A percentile compares a stretch with the other conserved stretches of the same genome.
phyloP scores from a whole-genome alignment of 2,113 vertebrate genomes.

The Hippopotamus amphibius region DNA sequence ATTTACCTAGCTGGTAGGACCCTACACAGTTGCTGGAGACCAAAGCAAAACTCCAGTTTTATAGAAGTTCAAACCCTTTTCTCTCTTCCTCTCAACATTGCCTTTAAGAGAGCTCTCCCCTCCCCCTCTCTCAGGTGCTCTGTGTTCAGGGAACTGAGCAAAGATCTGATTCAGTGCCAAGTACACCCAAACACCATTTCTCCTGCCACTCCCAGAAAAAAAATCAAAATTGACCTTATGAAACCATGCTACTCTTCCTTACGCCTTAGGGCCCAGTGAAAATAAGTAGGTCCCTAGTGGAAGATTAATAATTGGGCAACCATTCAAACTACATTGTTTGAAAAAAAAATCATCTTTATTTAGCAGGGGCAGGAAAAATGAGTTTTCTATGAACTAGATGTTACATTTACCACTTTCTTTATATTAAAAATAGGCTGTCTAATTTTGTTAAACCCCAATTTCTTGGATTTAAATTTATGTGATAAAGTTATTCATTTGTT shows the following conservation, averaged over 20 bases:
- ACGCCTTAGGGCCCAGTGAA: neutral
- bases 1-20: neutral
- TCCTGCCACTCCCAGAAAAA: neutral
- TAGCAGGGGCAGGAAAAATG: neutral
- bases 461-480: neutral
- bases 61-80: neutral
- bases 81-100: neutral
- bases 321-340: neutral
- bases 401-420: neutral
- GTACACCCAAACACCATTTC: neutral
- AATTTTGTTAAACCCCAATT: neutral
- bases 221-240: neutral
- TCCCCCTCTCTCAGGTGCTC: neutral
- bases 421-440: neutral
- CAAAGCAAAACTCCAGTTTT: neutral
- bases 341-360: neutral
- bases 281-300: neutral
- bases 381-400: neutral
- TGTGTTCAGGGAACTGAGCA: neutral
- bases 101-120: neutral
- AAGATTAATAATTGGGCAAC: neutral
- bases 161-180: neutral
- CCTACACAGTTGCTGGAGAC: neutral
- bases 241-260: neutral
- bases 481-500: neutral